Conservation (phyloP, 2,113 vertebrate species). For the Lipophrys pholis region DNA sequence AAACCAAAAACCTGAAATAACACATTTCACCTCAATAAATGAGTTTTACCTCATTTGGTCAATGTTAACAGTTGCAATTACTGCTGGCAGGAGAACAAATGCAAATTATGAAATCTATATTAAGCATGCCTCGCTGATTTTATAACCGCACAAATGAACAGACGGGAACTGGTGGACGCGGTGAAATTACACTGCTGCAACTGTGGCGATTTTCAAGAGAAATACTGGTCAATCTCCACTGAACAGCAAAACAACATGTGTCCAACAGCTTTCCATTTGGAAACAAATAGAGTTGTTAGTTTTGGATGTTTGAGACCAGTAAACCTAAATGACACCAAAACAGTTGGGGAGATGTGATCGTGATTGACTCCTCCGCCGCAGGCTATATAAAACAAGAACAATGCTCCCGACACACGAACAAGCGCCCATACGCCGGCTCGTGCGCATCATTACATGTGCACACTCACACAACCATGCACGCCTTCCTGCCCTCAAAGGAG, state of each 20-base stretch:
- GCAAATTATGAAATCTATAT: conserved; percentile 47
- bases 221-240: conserved; percentile 49
- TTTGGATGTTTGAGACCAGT: conserved; percentile 41
- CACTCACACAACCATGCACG: background rate
- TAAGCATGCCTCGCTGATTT: conserved; percentile 27
- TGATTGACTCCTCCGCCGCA: conserved; percentile 43
- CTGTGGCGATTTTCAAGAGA: conserved; percentile 48
- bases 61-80: conserved; percentile 41
- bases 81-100: conserved; percentile 34
- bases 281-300: conserved; percentile 51
- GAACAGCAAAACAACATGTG: conserved; percentile 62
- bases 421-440: conserved; percentile 1
- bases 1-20: conserved; percentile 13
- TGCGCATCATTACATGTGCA: background rate
- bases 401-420: background rate
- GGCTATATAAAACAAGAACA: conserved; percentile 25
- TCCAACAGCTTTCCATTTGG: conserved; percentile 60
- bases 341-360: conserved; percentile 52
- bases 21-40: conserved; percentile 40
- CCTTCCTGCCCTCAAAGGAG: conserved; percentile 27
- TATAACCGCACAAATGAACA: conserved; percentile 42
- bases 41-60: conserved; percentile 45
- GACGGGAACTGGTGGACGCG: conserved; percentile 25
- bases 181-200: conserved; percentile 19
- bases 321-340: conserved; percentile 55